Percentiles rank a stretch among this genome's conserved stretches.
Conservation (phyloP, 2,797 vertebrate species). For the Melanotaenia pygmaea region DNA sequence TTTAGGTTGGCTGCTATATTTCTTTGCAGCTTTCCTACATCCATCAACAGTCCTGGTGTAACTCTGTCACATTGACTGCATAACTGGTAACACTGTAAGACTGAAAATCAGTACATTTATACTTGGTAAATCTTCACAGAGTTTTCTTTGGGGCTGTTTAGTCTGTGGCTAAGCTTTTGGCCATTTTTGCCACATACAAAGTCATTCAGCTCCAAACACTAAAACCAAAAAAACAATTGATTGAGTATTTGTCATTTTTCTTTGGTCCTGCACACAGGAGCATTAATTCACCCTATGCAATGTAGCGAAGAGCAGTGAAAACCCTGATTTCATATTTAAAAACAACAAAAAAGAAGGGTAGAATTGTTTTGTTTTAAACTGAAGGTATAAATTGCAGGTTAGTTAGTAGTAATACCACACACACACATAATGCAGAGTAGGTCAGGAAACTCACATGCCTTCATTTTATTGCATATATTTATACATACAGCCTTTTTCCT, state of each 20-base stretch:
- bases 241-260: too few species aligned
- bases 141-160: too few species aligned
- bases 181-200: too few species aligned
- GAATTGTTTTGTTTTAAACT: slow-evolving; percentile 4
- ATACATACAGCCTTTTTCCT: slow-evolving; percentile 8
- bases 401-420: too few species aligned
- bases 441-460: background rate
- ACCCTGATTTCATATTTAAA: too few species aligned
- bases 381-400: slow-evolving; percentile 63
- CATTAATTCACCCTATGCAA: too few species aligned
- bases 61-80: slow-evolving; percentile 27
- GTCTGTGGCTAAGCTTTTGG: too few species aligned
- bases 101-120: slow-evolving; percentile 10
- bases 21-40: slow-evolving; percentile 1
- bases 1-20: background rate
- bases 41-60: slow-evolving; percentile 18
- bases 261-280: too few species aligned
- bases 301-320: too few species aligned
- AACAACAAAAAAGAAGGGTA: background rate
- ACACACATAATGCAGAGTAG: slow-evolving; percentile 7
- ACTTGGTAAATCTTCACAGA: slow-evolving; percentile 3
- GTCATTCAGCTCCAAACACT: too few species aligned
- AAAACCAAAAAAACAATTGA: too few species aligned
- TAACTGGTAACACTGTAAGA: background rate
- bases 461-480: slow-evolving; percentile 4